phyloP scores from a whole-genome alignment of 1,140 invertebrate species.

The Lycorma delicatula region DNA sequence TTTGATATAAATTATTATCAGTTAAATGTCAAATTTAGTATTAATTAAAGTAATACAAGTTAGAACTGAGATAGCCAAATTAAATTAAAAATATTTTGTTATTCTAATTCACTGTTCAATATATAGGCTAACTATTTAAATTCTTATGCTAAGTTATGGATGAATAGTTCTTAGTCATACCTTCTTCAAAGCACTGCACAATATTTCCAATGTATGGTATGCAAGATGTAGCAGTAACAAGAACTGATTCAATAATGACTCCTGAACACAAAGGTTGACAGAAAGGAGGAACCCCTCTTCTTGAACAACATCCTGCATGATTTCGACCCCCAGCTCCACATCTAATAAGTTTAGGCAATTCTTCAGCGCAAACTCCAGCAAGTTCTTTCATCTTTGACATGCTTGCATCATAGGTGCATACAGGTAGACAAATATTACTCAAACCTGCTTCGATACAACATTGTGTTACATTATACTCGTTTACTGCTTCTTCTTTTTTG shows the following conservation, averaged over 20 bases:
- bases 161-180: no score
- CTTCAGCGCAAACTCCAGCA: conserved; percentile 51
- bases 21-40: no score
- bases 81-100: no score
- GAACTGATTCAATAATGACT: conserved; percentile 42
- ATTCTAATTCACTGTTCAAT: no score
- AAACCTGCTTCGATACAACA: conserved; percentile 64
- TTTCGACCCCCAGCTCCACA: conserved; percentile 65
- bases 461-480: conserved; percentile 61
- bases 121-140: no score
- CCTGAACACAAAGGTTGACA: conserved; percentile 69
- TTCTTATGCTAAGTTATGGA: no score
- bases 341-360: conserved; percentile 55
- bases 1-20: no score
- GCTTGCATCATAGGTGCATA: conserved; percentile 73
- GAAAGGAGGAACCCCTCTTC: conserved; percentile 58
- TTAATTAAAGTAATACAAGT: no score
- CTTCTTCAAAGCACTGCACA: conserved; percentile 76
- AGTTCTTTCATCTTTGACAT: conserved; percentile 63
- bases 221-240: conserved; percentile 50
- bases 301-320: conserved; percentile 60
- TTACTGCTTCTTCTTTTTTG: conserved; percentile 41
- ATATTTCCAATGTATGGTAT: conserved; percentile 73
- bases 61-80: no score
- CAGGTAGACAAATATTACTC: conserved; percentile 59